A percentile compares a stretch with the other conserved stretches of the same genome.
Evolutionary conservation across 2,888 invertebrate genomes (phyloP).

Genomic region (Drosophila ustulata): DNA sequence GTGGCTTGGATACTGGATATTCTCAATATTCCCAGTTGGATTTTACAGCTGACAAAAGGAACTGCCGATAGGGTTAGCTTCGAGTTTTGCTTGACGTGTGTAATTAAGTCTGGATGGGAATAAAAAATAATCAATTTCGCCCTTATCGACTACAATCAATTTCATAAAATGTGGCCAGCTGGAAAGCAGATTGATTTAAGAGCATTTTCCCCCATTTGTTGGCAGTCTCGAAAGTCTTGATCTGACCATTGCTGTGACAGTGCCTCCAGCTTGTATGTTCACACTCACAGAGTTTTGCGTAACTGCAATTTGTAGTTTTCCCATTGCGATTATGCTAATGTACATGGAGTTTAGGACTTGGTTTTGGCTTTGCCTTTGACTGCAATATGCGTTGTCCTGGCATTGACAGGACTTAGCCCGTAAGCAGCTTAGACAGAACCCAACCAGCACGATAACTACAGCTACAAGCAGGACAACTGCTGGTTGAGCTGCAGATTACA

Average conservation of each 20-base stretch:
- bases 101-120: background rate
- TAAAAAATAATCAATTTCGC: background rate
- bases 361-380: slow-evolving; percentile 6
- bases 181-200: background rate
- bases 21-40: no score
- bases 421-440: slow-evolving; percentile 29
- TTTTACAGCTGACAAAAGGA: background rate
- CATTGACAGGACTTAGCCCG: slow-evolving; percentile 32
- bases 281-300: slow-evolving; percentile 6
- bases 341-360: slow-evolving; percentile 25
- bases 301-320: slow-evolving; percentile 8
- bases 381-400: slow-evolving; percentile 24
- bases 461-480: slow-evolving; percentile 1
- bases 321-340: slow-evolving; percentile 35
- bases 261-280: background rate
- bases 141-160: background rate
- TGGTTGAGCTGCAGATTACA: slow-evolving; percentile 15
- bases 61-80: background rate
- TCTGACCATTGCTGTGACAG: slow-evolving; percentile 1
- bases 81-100: background rate
- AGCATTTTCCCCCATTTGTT: background rate
- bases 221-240: background rate
- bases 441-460: slow-evolving; percentile 3
- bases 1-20: slow-evolving; percentile 10
- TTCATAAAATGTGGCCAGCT: background rate